phyloP scores from a whole-genome alignment of 2,888 invertebrate species.

The Mimumesa dahlbomi region DNA sequence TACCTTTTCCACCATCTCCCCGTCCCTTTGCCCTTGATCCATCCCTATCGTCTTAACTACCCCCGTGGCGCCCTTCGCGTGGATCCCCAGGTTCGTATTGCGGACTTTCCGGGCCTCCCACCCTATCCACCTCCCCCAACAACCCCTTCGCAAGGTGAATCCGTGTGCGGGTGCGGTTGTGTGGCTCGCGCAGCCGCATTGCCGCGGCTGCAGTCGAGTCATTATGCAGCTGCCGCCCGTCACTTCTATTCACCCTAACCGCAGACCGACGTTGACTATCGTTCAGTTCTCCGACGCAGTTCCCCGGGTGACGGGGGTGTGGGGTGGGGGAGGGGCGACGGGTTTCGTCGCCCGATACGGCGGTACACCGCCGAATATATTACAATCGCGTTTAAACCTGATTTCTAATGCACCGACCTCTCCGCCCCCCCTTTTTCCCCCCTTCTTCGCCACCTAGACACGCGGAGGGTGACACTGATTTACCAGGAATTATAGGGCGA shows the following conservation, averaged over 20 bases:
- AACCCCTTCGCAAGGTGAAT: conserved; percentile 31
- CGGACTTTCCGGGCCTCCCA: too few species aligned
- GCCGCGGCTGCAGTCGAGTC: conserved; percentile 72
- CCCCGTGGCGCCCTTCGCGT: too few species aligned
- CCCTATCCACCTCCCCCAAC: too few species aligned
- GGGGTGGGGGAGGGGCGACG: conserved; percentile 11
- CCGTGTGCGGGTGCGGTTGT: conserved; percentile 48
- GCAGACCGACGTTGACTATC: conserved; percentile 63
- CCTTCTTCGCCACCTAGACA: too few species aligned
- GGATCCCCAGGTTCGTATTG: too few species aligned
- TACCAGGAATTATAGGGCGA: too few species aligned
- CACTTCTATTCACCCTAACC: conserved; percentile 63
- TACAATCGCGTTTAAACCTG: conserved; percentile 46
- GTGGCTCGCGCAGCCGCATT: conserved; percentile 68
- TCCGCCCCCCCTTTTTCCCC: too few species aligned
- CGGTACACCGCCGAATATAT: conserved; percentile 54
- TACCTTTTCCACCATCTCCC: too few species aligned
- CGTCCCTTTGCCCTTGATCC: too few species aligned
- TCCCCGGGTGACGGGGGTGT: too few species aligned
- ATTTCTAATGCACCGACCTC: conserved; percentile 49
- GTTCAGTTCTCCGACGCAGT: conserved; percentile 39
- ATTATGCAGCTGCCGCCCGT: conserved; percentile 73
- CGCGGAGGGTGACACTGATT: too few species aligned
- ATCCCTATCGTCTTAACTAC: too few species aligned
- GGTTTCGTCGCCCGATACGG: conserved; percentile 48